Percentiles rank a stretch among this genome's conserved stretches.
phyloP scores from a whole-genome alignment of 92 coral and sea anemone genomes.

The Virgularia gustaviana region DNA sequence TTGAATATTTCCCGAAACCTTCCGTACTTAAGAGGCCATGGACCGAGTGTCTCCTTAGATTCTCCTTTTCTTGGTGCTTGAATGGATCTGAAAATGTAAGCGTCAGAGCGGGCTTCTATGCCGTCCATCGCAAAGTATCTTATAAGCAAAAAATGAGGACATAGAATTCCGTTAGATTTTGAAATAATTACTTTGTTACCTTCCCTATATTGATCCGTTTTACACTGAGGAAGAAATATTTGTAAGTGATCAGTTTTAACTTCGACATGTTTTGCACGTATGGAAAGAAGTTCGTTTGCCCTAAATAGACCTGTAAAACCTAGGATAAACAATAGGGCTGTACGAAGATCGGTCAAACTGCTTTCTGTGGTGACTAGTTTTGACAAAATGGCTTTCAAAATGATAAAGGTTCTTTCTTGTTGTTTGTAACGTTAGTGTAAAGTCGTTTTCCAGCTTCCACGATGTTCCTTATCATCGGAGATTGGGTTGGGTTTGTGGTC shows the following conservation, averaged over 20 bases:
- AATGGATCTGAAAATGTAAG: neutral
- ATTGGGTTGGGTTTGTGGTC: too few relatives aligned
- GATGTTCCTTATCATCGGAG: too few relatives aligned
- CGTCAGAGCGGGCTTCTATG: too few relatives aligned
- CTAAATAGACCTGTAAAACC: constrained; percentile 44
- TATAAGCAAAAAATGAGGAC: neutral
- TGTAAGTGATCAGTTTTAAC: constrained; percentile 35
- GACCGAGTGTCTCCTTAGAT: neutral
- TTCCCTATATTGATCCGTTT: constrained; percentile 46
- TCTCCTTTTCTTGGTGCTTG: neutral
- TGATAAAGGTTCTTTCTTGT: too few relatives aligned
- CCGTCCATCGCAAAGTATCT: too few relatives aligned
- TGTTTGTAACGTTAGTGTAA: too few relatives aligned
- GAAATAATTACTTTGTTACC: too few relatives aligned
- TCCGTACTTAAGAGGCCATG: neutral
- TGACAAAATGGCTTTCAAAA: constrained; percentile 1
- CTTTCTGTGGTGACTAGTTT: constrained; percentile 24
- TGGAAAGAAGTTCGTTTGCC: constrained; percentile 26
- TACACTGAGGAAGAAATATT: constrained; percentile 20
- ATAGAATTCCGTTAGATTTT: too few relatives aligned
- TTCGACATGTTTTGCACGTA: constrained; percentile 33
- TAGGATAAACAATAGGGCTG: constrained; percentile 45
- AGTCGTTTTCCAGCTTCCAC: too few relatives aligned
- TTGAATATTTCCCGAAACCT: neutral
- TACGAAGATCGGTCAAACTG: constrained; percentile 26